Conservation (phyloP, 2,888 invertebrate genomes). For the Perithous albicinctus region DNA sequence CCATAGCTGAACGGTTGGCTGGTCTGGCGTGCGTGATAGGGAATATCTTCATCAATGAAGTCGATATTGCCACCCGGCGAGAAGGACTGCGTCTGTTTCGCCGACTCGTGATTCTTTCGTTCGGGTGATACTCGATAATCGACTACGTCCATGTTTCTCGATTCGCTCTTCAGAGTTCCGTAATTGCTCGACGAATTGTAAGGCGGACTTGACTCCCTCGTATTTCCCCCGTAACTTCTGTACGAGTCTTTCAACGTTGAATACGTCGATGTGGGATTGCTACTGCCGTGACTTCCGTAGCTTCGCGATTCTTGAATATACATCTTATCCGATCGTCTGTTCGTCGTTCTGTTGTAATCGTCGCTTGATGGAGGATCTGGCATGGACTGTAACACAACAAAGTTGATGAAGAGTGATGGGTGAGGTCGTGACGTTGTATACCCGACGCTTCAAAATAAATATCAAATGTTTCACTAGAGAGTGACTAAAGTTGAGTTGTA, state of each 20-base stretch:
- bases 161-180: constrained; percentile 80
- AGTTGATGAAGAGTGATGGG: constrained; percentile 50
- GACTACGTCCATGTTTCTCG: constrained; percentile 72
- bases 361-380: constrained; percentile 81
- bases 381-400: constrained; percentile 79
- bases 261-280: constrained; percentile 79
- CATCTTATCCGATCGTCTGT: constrained; percentile 78
- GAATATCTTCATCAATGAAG: constrained; percentile 89
- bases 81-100: constrained; percentile 77
- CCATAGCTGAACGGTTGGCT: constrained; percentile 96
- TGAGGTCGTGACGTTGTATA: constrained; percentile 25
- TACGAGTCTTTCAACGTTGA: constrained; percentile 82
- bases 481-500: not conserved
- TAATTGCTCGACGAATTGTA: constrained; percentile 79
- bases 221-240: constrained; percentile 77
- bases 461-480: not conserved
- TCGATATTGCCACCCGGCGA: constrained; percentile 85
- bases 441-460: not conserved
- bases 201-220: constrained; percentile 79
- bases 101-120: constrained; percentile 69
- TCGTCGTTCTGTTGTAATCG: constrained; percentile 76
- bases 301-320: constrained; percentile 79
- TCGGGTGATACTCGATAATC: constrained; percentile 79
- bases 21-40: constrained; percentile 96
- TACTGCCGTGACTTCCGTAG: constrained; percentile 74